phyloP scores from a whole-genome alignment of 2,888 invertebrate genomes.

The Papilio gigon region DNA sequence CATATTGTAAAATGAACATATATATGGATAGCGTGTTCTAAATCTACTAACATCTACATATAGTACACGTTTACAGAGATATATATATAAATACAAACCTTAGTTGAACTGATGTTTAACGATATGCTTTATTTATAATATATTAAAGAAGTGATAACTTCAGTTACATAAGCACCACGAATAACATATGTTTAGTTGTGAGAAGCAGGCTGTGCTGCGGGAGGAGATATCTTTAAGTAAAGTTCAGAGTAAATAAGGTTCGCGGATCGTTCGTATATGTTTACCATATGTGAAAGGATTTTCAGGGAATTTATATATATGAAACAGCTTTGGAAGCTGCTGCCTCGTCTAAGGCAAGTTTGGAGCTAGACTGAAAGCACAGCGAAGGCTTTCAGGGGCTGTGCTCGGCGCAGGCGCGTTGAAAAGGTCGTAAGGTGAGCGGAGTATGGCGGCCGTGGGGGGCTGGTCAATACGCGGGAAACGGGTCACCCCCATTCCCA shows the following conservation, averaged over 20 bases:
- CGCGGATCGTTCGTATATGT: conserved; percentile 62
- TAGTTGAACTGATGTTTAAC: conserved; percentile 41
- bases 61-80: conserved; percentile 34
- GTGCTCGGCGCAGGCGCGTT: conserved; percentile 63
- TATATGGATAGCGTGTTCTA: conserved; percentile 44
- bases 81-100: conserved; percentile 51
- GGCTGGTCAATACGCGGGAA: conserved; percentile 53
- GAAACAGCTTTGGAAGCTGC: conserved; percentile 51
- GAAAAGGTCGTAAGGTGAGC: conserved; percentile 64
- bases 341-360: conserved; percentile 49
- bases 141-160: conserved; percentile 42
- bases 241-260: conserved; percentile 52
- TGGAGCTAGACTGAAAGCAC: conserved; percentile 59
- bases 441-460: conserved; percentile 51
- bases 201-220: conserved; percentile 73
- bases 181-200: conserved; percentile 78
- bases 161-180: conserved; percentile 61
- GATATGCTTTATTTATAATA: conserved; percentile 42
- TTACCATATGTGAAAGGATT: conserved; percentile 71
- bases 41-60: conserved; percentile 40
- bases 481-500: conserved; percentile 57
- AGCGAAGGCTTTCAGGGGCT: conserved; percentile 52
- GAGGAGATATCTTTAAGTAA: conserved; percentile 64
- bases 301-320: conserved; percentile 43
- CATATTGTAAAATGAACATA: conserved; percentile 36